phyloP scores from a whole-genome alignment of 2,797 vertebrate species.

The Dromococcyx pavoninus region DNA sequence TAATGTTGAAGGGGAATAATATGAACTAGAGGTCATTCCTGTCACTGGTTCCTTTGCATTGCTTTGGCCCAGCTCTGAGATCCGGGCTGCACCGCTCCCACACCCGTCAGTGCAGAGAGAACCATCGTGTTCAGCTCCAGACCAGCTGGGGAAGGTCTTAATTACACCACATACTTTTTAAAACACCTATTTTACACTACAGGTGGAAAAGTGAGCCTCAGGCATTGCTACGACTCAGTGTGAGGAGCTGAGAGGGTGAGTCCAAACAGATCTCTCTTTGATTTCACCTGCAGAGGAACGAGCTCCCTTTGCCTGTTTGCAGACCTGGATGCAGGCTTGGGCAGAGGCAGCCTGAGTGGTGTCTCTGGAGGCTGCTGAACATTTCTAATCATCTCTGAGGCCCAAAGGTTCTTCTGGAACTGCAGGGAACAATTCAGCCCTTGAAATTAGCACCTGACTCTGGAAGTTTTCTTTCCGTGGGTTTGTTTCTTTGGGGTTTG shows the following conservation, averaged over 20 bases:
- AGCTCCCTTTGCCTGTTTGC: background rate
- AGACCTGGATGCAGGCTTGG: background rate
- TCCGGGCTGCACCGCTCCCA: rapidly evolving
- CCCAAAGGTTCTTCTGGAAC: background rate
- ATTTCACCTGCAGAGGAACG: background rate
- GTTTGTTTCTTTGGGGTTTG: too few species aligned
- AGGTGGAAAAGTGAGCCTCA: background rate
- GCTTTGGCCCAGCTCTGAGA: background rate
- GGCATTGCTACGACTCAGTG: background rate
- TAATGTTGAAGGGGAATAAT: background rate
- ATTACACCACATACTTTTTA: background rate
- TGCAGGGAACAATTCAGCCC: background rate
- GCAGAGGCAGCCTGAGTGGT: background rate
- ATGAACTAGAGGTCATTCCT: background rate
- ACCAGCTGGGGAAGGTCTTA: background rate
- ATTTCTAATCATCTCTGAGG: background rate
- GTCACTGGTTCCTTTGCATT: background rate
- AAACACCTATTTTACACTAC: background rate
- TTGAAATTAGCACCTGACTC: background rate
- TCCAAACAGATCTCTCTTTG: background rate
- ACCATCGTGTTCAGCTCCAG: background rate
- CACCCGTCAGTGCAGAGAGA: background rate
- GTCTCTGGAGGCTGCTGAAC: background rate
- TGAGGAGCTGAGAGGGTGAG: background rate
- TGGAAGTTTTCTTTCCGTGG: too few species aligned